These are phyloP conservation scores for Timandra comae DNA, from an alignment of 2,888 invertebrate genomes.

Conservation along the genomic window DNA sequence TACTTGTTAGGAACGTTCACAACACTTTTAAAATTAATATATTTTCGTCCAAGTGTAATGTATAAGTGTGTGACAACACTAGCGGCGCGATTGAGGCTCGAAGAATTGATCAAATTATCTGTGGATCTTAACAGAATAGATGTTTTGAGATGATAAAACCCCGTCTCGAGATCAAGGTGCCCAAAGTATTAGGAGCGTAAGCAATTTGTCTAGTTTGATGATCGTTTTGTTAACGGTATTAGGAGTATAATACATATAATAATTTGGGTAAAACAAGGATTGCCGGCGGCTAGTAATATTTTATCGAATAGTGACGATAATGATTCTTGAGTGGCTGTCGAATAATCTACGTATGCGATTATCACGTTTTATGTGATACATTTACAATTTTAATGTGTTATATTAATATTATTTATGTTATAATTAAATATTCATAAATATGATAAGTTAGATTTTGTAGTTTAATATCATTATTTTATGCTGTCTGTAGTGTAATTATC, in stretches of 20 bases:
- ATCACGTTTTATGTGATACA: not conserved
- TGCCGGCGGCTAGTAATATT: constrained; percentile 30
- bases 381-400: too few species aligned
- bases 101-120: constrained; percentile 66
- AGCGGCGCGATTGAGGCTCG: constrained; percentile 30
- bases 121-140: constrained; percentile 61
- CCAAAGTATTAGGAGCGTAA: constrained; percentile 70
- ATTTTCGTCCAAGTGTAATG: constrained; percentile 21
- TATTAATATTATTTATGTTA: not conserved
- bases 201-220: constrained; percentile 72
- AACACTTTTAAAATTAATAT: constrained; percentile 30
- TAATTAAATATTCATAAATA: not conserved
- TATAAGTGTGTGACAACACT: constrained; percentile 28
- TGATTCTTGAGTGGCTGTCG: constrained; percentile 19
- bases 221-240: constrained; percentile 64
- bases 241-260: constrained; percentile 24
- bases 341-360: constrained; percentile 11
- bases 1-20: constrained; percentile 28
- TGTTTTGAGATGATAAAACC: constrained; percentile 54
- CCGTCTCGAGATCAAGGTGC: constrained; percentile 59
- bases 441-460: not conserved
- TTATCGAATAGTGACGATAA: constrained; percentile 24
- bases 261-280: constrained; percentile 32
- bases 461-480: too few species aligned
- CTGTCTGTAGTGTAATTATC: too few species aligned